Conservation (phyloP, 2,888 invertebrate genomes). For the Chymomyza fuscimana region DNA sequence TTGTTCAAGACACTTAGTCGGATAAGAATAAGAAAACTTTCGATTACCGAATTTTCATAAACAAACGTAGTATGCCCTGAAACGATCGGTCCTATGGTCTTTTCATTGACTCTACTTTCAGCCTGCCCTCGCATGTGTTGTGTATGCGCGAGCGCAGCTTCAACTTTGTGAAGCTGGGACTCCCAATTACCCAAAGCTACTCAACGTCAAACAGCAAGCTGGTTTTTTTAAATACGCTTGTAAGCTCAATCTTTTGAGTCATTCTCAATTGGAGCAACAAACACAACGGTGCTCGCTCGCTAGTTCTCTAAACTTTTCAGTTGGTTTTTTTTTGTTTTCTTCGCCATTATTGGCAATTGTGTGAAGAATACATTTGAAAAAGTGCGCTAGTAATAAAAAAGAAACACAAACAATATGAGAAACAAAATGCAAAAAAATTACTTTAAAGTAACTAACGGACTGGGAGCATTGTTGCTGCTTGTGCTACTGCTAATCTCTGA, state of each 20-base stretch:
- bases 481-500: slow-evolving; percentile 14
- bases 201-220: slow-evolving; percentile 45
- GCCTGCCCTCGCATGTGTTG: no score
- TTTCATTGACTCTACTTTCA: no score
- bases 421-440: slow-evolving; percentile 11
- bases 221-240: slow-evolving; percentile 62
- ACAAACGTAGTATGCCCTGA: no score
- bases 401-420: slow-evolving; percentile 41
- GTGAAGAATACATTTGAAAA: slow-evolving; percentile 17
- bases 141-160: neutral
- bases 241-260: slow-evolving; percentile 47
- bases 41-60: no score
- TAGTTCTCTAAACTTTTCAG: slow-evolving; percentile 26
- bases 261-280: slow-evolving; percentile 57
- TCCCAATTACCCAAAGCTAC: slow-evolving; percentile 21
- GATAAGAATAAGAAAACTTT: no score
- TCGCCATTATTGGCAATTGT: slow-evolving; percentile 12
- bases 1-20: no score
- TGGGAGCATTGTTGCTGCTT: slow-evolving; percentile 27
- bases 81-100: no score
- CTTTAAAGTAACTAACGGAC: neutral
- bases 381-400: slow-evolving; percentile 13
- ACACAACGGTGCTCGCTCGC: slow-evolving; percentile 50
- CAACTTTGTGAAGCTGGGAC: slow-evolving; percentile 16
- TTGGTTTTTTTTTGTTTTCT: slow-evolving; percentile 27